Evolutionary conservation across 2,888 invertebrate species (phyloP), one percentile per base, ranked within the genome.

Genomic region (Syrphus vitripennis): DNA sequence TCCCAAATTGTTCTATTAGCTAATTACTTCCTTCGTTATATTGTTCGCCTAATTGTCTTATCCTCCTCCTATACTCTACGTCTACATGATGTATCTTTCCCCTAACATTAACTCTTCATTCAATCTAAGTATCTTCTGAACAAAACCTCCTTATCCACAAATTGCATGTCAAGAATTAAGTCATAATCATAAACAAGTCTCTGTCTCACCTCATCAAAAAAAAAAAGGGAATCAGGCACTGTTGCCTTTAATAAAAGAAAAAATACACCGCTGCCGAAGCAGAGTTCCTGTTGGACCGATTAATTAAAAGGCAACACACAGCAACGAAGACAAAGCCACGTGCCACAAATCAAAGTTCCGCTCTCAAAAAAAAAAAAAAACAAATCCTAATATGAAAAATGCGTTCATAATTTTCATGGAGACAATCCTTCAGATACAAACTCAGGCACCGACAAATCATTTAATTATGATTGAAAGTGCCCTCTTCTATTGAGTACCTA

Each of bases 391-490:
- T 67, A 72, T 77, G 65, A 84, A 81, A 84, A 81, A 81, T 72
- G 71, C 76, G 63, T 81, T 77, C 76, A 84, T 81, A 81, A 84
- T 77, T 74, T 42, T 48, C 63, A 77, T 24, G 59, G 29, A 53
- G 70, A 78, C 86, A 82, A 86, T 86, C 82, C 86, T 82, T 82
- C 82, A 86, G 70, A 37, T 14, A 76, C 53, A 71, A 59, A 59
- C 70, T 45, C 65, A 12, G 31, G 70, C 88, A 89, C 90, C 89
- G 90, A 91, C 91, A 91, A 90, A 90, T 90, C 91, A 90, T 90
- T 89, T 90, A 91, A 91, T 91, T 91, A 90, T 91, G 91, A 91
- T 91, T 90, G 90, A 91, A 90, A 88, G 89, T 89, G 89, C 74
- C 59, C 74, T 71, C 59, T 61, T 82, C 67, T 50, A 50, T 50